Conservation (phyloP, 2,797 vertebrate species). For the Pteronotus mesoamericanus region DNA sequence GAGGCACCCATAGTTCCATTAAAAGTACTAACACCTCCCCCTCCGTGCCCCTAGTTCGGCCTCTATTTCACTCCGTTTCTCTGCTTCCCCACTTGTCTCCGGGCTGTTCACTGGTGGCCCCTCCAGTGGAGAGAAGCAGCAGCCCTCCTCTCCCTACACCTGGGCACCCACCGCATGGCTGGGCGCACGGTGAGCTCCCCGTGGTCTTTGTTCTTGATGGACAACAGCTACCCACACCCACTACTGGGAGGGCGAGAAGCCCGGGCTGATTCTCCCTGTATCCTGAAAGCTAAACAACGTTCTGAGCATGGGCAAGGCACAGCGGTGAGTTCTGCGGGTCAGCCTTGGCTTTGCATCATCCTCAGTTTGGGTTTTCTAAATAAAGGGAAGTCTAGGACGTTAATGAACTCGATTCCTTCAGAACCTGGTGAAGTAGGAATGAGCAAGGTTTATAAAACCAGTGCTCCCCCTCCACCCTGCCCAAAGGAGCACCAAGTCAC, state of each 20-base stretch:
- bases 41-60: not conserved
- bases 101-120: not conserved
- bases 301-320: not conserved
- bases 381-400: not conserved
- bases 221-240: not conserved
- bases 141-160: not conserved
- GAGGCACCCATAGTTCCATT: not conserved
- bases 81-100: not conserved
- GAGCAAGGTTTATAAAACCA: not conserved
- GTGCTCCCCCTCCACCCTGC: not conserved
- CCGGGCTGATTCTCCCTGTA: not conserved
- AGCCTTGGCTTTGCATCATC: not conserved
- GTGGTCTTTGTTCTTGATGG: accelerated
- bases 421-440: not conserved
- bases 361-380: not conserved
- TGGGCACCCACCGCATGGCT: not conserved
- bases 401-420: not conserved
- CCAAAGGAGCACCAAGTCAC: not conserved
- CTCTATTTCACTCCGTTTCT: not conserved
- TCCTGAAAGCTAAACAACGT: not conserved
- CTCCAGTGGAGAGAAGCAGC: not conserved
- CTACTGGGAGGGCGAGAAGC: not conserved
- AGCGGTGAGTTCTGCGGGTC: not conserved
- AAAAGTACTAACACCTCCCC: not conserved
- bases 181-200: accelerated